Conservation (phyloP, 2,113 vertebrate genomes). For the Madoqua kirkii region DNA sequence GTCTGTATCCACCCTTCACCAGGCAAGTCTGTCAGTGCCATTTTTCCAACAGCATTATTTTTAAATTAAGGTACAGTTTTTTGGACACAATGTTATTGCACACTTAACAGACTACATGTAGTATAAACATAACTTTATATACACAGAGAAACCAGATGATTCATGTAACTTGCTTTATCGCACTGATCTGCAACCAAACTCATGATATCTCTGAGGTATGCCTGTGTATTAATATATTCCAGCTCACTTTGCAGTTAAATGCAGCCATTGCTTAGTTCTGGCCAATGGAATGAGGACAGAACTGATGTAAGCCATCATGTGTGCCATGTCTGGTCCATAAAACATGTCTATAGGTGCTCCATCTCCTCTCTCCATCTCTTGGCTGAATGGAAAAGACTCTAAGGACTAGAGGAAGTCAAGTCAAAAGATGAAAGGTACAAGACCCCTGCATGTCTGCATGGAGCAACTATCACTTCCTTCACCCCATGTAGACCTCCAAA, state of each 20-base stretch:
- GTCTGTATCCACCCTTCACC: not conserved
- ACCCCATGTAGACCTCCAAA: not conserved
- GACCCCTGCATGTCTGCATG: not conserved
- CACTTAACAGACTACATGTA: not conserved
- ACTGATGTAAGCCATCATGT: not conserved
- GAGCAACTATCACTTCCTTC: not conserved
- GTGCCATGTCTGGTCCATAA: not conserved
- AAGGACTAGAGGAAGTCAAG: not conserved
- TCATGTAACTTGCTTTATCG: not conserved
- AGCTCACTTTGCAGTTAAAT: not conserved
- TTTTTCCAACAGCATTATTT: not conserved
- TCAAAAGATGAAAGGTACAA: not conserved
- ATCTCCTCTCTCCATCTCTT: not conserved
- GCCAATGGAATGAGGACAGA: not conserved
- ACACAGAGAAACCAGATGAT: not conserved
- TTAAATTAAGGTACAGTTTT: not conserved
- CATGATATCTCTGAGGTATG: not conserved
- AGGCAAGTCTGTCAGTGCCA: not conserved
- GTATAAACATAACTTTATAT: not conserved
- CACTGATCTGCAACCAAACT: not conserved
- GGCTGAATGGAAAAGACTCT: not conserved
- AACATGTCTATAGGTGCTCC: not conserved
- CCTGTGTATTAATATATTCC: not conserved
- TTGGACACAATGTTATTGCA: not conserved
- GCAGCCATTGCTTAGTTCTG: not conserved